phyloP scores from a whole-genome alignment of 2,888 invertebrate genomes.

The Aphidoletes aphidimyza region DNA sequence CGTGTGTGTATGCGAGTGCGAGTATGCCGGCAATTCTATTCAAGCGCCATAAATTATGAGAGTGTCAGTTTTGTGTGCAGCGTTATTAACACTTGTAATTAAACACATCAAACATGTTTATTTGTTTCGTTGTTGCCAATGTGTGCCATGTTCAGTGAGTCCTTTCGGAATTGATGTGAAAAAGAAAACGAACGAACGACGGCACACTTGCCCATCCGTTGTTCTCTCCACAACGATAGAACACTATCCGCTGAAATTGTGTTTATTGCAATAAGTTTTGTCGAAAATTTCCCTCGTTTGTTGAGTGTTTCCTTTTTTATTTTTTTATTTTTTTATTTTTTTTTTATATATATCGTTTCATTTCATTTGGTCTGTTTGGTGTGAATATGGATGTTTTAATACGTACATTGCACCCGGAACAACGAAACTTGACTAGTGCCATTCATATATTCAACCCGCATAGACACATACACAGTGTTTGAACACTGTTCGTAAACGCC shows the following conservation, averaged over 20 bases:
- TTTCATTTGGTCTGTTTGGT: neutral
- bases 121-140: slow-evolving; percentile 33
- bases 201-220: no score
- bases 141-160: slow-evolving; percentile 28
- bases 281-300: neutral
- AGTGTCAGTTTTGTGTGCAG: slow-evolving; percentile 55
- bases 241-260: neutral
- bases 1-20: no score
- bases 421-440: neutral
- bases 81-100: slow-evolving; percentile 56
- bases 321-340: neutral
- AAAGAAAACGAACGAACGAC: slow-evolving; percentile 32
- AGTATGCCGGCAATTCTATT: no score
- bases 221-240: neutral
- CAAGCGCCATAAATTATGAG: slow-evolving; percentile 53
- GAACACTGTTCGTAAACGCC: neutral
- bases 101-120: slow-evolving; percentile 56
- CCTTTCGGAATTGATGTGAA: slow-evolving; percentile 15
- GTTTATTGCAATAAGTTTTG: neutral
- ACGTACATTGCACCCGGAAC: slow-evolving; percentile 36
- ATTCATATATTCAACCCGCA: neutral
- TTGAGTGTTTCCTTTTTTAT: neutral
- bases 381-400: neutral
- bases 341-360: neutral
- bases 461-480: neutral